A percentile compares a stretch with the other conserved stretches of the same genome.
phyloP scores from a whole-genome alignment of 2,113 vertebrate genomes.

The Amblyopsis rosae region DNA sequence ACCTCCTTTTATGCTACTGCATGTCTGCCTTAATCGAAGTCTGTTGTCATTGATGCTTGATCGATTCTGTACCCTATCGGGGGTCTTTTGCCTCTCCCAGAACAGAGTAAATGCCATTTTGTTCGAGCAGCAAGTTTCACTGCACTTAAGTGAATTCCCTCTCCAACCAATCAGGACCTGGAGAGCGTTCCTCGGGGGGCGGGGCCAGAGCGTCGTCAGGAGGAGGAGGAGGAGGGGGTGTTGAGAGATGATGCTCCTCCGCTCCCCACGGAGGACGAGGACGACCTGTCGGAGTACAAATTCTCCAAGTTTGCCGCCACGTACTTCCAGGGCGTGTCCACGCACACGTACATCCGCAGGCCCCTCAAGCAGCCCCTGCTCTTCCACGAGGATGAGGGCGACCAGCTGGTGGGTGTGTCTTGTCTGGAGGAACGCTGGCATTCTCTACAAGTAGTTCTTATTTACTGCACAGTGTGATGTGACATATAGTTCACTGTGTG shows the following conservation, averaged over 20 bases:
- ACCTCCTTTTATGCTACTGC: too few species aligned
- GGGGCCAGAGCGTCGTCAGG: constrained; percentile 54
- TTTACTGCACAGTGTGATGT: too few species aligned
- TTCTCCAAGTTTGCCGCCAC: constrained; percentile 97
- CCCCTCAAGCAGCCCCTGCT: constrained; percentile 93
- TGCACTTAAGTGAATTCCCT: too few species aligned
- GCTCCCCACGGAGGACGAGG: constrained; percentile 90
- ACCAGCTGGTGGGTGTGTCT: constrained; percentile 87
- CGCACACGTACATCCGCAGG: constrained; percentile 86
- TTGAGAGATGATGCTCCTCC: constrained; percentile 84
- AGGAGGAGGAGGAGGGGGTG: constrained; percentile 83
- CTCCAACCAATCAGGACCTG: constrained; percentile 80
- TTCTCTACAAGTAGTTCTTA: too few species aligned
- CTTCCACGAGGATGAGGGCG: constrained; percentile 95
- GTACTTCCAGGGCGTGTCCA: constrained; percentile 94
- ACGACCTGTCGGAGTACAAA: constrained; percentile 95
- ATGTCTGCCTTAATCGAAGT: too few species aligned
- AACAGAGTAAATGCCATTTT: too few species aligned
- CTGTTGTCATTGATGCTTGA: too few species aligned
- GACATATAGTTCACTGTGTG: too few species aligned
- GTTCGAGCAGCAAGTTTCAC: too few species aligned
- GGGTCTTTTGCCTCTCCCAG: too few species aligned
- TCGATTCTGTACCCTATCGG: too few species aligned
- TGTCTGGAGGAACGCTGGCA: neutral
- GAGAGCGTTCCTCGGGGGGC: constrained; percentile 69